A percentile compares a stretch with the other conserved stretches of the same genome.
Conservation (phyloP, 2,888 invertebrate species). For the Molorchus minor region DNA sequence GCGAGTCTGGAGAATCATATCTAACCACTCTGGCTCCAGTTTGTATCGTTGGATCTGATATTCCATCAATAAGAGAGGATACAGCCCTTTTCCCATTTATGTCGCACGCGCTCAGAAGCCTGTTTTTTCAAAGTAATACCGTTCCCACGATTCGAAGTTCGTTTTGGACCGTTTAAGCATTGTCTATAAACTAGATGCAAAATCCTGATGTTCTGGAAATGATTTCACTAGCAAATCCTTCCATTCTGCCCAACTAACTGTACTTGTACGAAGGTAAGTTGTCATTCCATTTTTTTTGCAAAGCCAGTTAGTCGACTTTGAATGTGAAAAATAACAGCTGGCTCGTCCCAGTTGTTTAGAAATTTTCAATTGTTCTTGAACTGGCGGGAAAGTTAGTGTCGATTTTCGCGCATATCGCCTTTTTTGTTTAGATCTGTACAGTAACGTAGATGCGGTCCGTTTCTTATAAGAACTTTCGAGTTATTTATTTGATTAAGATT, state of each 20-base stretch:
- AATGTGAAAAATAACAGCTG: constrained; percentile 3
- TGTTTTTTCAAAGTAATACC: constrained; percentile 15
- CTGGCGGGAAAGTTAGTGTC: too few relatives aligned
- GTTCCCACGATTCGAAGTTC: constrained; percentile 16
- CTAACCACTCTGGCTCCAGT: constrained; percentile 29
- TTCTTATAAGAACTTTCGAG: too few relatives aligned
- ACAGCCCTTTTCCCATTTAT: constrained; percentile 18
- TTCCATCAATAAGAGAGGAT: constrained; percentile 28
- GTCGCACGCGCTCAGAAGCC: constrained; percentile 2
- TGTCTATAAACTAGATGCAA: constrained; percentile 13
- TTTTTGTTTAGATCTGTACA: too few relatives aligned
- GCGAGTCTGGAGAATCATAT: constrained; percentile 24
- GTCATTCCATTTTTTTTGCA: constrained; percentile 10
- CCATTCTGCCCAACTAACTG: constrained; percentile 2
- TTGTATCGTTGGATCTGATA: constrained; percentile 25
- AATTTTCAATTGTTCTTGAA: not conserved
- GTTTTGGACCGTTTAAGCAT: constrained; percentile 17
- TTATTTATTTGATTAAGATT: too few relatives aligned
- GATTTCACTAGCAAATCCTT: not conserved
- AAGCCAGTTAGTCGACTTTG: constrained; percentile 1
- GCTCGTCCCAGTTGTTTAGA: constrained; percentile 11
- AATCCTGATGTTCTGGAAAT: constrained; percentile 26
- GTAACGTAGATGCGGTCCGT: too few relatives aligned
- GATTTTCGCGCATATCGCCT: too few relatives aligned
- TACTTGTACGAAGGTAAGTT: constrained; percentile 26